Evolutionary conservation across 2,888 invertebrate species (phyloP).

Genomic region (Melitaea athalia): DNA sequence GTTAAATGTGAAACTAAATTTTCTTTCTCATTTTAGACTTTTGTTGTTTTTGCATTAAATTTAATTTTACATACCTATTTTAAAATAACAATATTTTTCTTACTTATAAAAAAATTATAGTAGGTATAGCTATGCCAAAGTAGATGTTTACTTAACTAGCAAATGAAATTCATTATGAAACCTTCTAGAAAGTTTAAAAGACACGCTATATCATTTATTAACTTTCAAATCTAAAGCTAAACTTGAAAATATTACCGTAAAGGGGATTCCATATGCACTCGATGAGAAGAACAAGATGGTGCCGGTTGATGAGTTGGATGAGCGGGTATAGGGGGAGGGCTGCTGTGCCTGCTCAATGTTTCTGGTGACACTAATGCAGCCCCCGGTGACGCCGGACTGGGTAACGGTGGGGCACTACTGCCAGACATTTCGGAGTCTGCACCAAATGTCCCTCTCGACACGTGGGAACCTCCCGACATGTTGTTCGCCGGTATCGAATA

Average conservation of each 20-base stretch:
- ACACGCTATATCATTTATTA: too few relatives aligned
- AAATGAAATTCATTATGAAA: too few relatives aligned
- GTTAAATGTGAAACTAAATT: too few relatives aligned
- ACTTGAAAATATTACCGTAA: slow-evolving; percentile 60
- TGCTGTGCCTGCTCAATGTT: slow-evolving; percentile 86
- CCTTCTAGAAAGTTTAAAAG: too few relatives aligned
- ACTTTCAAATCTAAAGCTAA: neutral
- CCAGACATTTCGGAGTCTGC: slow-evolving; percentile 73
- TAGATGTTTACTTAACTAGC: too few relatives aligned
- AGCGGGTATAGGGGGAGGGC: slow-evolving; percentile 76
- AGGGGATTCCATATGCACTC: slow-evolving; percentile 81
- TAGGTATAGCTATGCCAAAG: too few relatives aligned
- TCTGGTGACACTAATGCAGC: slow-evolving; percentile 90
- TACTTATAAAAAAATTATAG: too few relatives aligned
- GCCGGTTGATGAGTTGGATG: slow-evolving; percentile 81
- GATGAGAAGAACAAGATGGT: slow-evolving; percentile 79
- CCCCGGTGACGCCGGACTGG: slow-evolving; percentile 88
- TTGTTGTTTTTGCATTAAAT: too few relatives aligned
- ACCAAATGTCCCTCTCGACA: slow-evolving; percentile 78
- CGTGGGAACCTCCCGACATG: slow-evolving; percentile 83
- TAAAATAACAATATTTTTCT: too few relatives aligned
- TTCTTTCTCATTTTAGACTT: too few relatives aligned
- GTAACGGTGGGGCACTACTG: slow-evolving; percentile 83
- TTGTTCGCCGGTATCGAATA: slow-evolving; percentile 85
- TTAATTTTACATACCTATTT: too few relatives aligned